Conservation (phyloP, 2,797 vertebrate genomes). For the Moxostoma hubbsi region DNA sequence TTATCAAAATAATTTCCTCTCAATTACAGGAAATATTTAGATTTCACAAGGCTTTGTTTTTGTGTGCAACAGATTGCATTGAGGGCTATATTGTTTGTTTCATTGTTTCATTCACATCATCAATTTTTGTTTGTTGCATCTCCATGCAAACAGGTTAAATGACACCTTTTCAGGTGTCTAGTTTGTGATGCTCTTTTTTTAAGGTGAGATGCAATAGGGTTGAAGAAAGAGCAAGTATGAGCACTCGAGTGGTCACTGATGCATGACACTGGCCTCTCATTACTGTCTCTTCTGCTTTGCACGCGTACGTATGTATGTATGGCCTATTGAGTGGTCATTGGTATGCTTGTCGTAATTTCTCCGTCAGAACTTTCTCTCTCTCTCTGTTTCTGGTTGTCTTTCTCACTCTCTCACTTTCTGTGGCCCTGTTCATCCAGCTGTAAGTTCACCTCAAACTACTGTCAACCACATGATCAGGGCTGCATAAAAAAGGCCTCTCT, state of each 20-base stretch:
- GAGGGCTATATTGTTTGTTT: background rate
- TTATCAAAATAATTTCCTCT: background rate
- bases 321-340: conserved; percentile 78
- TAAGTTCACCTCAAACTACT: conserved; percentile 86
- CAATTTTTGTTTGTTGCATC: conserved; percentile 79
- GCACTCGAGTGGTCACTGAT: conserved; percentile 86
- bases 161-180: conserved; percentile 90
- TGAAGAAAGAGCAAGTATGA: conserved; percentile 52
- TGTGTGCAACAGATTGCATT: background rate
- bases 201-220: conserved; percentile 71
- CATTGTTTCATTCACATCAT: conserved; percentile 76
- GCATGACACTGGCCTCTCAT: conserved; percentile 99
- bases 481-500: conserved; percentile 83
- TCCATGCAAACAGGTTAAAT: conserved; percentile 87
- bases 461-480: conserved; percentile 88
- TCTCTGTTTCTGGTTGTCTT: conserved; percentile 67
- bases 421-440: conserved; percentile 90
- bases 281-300: conserved; percentile 89
- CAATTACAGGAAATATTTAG: background rate
- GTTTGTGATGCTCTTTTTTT: conserved; percentile 85
- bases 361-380: conserved; percentile 84
- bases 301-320: too few relatives aligned
- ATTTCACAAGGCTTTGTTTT: background rate
- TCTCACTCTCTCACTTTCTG: conserved; percentile 42
- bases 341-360: conserved; percentile 88